Evolutionary conservation across 2,888 invertebrate species (phyloP), one percentile per base, ranked within the genome.

Genomic region (Amiota communis): DNA sequence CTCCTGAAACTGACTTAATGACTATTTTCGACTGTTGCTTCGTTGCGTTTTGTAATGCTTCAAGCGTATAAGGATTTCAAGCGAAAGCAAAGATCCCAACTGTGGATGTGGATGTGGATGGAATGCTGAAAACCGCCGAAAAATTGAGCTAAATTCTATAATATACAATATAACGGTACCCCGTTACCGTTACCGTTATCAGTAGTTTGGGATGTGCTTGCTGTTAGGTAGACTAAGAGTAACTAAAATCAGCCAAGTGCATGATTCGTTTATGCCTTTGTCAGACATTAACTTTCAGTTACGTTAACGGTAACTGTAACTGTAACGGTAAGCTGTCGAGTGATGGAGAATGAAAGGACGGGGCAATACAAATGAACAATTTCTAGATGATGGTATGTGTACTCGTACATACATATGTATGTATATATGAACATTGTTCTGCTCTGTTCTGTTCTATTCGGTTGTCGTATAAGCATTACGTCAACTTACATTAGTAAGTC

Each of bases 201-300:
- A 20, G 20, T n/a, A 59, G n/a, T 15, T 11, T 2, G 17, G 10
- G 23, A 8, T 23, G 17, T 11, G 10, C 59, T 59, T 11, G 15
- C 59, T 17, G 11, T 59, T 48, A 49, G 36, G 36, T 65, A 47
- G 51, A 68, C 51, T n/a, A 51, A 53, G 77, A 77, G 77, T 76
- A 75, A 74, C 76, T 78, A 86, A 83, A 81, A 75, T 80, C 86
- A 88, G 79, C 86, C 88, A 87, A 81, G 82, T 87, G 83, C 77
- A 88, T 87, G 88, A 87, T 88, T 87, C 83, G 87, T 80, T 87
- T 87, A 88, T 86, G 80, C 85, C 82, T 88, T 88, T 87, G 88
- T 87, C 85, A 82, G 87, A 77, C 75, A 77, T 75, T 77, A 74
- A 49, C 56, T 57, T 23, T 49, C 46, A 20, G 47, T 36, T 6